A percentile compares a stretch with the other conserved stretches of the same genome.
phyloP scores from a whole-genome alignment of 2,888 invertebrate genomes.

The Thumatha senex region DNA sequence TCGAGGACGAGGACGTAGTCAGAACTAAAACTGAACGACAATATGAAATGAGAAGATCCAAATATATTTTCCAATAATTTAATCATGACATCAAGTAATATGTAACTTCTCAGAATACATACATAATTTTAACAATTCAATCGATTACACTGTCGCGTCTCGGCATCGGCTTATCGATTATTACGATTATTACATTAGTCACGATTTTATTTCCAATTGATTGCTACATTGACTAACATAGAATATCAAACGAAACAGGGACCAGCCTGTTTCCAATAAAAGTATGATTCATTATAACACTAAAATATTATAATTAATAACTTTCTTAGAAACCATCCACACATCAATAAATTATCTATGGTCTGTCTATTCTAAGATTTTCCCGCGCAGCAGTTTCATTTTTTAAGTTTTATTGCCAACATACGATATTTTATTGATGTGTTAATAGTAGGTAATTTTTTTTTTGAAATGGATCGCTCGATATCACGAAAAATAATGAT shows the following conservation, averaged over 20 bases:
- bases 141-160: constrained; percentile 60
- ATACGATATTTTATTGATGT: constrained; percentile 12
- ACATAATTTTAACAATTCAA: constrained; percentile 79
- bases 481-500: constrained; percentile 4
- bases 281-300: constrained; percentile 30
- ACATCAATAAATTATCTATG: constrained; percentile 13
- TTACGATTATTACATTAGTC: constrained; percentile 47
- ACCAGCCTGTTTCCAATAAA: constrained; percentile 73
- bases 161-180: constrained; percentile 2
- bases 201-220: constrained; percentile 39
- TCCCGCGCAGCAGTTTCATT: constrained; percentile 3
- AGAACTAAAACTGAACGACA: too few relatives aligned
- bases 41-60: not conserved
- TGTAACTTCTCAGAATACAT: constrained; percentile 78
- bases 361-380: constrained; percentile 1
- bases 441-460: constrained; percentile 6
- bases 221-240: constrained; percentile 49
- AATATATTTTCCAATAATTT: constrained; percentile 71
- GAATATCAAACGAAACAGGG: constrained; percentile 66
- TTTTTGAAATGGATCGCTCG: constrained; percentile 14
- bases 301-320: constrained; percentile 24
- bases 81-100: constrained; percentile 81
- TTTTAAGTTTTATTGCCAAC: constrained; percentile 5
- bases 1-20: too few relatives aligned
- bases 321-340: constrained; percentile 18